Base-by-base conservation (phyloP, 2,888 invertebrate genomes). In the Teleiodes luculella region DNA sequence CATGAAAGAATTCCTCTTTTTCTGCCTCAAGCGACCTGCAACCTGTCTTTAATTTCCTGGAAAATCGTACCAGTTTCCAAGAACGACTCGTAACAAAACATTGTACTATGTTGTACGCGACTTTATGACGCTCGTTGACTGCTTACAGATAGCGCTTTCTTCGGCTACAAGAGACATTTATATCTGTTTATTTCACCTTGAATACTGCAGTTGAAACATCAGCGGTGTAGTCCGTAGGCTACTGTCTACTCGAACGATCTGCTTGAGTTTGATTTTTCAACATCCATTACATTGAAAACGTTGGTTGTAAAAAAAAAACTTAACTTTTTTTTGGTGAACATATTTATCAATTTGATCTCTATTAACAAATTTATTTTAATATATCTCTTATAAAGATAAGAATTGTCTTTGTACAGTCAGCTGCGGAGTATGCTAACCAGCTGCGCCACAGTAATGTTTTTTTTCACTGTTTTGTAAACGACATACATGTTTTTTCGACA, bases 141-240 rank as follows among this genome's bases (percentile, higher is more conserved):
- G 69, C 70, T 66, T 65, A 71, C 64, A 68, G 69, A 70, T 67
- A 72, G 74, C 78, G 78, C 79, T 82, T 80, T 78, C 78, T 72
- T 71, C 70, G 61, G 72, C 70, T 63, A 62, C 68, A 73, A 72
- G 70, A 63, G 86, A 86, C 86, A 83, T 75, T 81, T 80, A 81
- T 79, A 81, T 79, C 80, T 86, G 83, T 86, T 86, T 84, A 84
- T 76, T 77, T 68, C 73, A 66, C 64, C 68, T 74, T 74, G 74
- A 69, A 72, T 73, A 74, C 74, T 72, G 35, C 33, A 33, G 33
- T 33, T 33, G 10, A 13, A 28, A 11, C 43, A 7, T 13, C n/a
- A n/a, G 8, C 14, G 28, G 43, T 43, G 28, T n/a, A 28, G 43
- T 43, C 7, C 3, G 28, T 43, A 43, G 28, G 13, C n/a, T 28